Percentiles rank a stretch among this genome's conserved stretches.
Conservation (phyloP, 1,140 invertebrate genomes). For the Atta cephalotes region DNA sequence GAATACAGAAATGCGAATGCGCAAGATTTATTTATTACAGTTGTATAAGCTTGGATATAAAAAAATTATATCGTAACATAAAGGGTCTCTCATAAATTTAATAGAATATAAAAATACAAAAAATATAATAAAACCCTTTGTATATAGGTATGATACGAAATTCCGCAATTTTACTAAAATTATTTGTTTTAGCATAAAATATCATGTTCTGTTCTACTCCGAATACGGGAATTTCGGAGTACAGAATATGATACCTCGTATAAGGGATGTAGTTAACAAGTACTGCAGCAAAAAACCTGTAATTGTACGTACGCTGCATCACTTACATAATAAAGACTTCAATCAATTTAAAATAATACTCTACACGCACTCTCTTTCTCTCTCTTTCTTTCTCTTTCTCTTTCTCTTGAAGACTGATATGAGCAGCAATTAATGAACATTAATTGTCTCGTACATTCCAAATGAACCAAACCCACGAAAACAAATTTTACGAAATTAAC, state of each 20-base stretch:
- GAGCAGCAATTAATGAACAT: background rate
- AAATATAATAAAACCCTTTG: background rate
- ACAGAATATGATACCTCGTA: too few species aligned
- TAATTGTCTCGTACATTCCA: background rate
- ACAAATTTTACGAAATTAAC: conserved; percentile 5
- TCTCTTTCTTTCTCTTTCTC: too few species aligned
- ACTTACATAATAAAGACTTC: background rate
- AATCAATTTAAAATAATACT: background rate
- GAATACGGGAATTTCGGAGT: too few species aligned
- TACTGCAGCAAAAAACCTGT: too few species aligned
- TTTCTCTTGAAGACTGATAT: too few species aligned
- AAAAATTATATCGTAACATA: background rate
- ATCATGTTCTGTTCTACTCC: too few species aligned
- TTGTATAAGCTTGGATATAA: background rate
- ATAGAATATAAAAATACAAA: background rate
- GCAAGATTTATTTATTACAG: background rate
- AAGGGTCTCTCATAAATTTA: background rate
- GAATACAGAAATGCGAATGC: background rate
- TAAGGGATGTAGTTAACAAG: too few species aligned
- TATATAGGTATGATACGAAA: too few species aligned
- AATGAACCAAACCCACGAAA: background rate
- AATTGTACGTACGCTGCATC: too few species aligned
- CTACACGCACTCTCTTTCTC: background rate
- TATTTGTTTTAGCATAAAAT: too few species aligned
- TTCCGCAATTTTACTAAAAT: too few species aligned